These are phyloP conservation scores for Ictidomys tridecemlineatus DNA, from an alignment of 2,113 vertebrate genomes.

Conservation along the genomic window DNA sequence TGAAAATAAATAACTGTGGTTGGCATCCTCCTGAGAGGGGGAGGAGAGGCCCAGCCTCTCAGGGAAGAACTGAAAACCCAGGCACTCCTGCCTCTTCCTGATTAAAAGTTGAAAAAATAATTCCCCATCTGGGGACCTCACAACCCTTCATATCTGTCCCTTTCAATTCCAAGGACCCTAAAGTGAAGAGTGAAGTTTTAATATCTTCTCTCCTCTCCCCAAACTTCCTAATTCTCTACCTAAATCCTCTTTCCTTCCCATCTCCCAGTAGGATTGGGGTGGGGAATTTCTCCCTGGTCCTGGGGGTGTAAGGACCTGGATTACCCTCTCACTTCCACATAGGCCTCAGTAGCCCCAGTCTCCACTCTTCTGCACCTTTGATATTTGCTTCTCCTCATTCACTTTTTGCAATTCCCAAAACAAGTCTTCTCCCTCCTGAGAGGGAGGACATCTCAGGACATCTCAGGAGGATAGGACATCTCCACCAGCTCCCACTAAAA, in stretches of 20 bases:
- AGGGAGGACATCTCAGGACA: too few species aligned
- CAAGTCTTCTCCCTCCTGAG: not conserved
- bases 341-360: not conserved
- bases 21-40: not conserved
- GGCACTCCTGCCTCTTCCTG: not conserved
- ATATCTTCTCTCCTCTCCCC: not conserved
- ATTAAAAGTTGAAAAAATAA: not conserved
- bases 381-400: not conserved
- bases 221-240: not conserved
- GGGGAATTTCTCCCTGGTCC: too few species aligned
- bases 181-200: too few species aligned
- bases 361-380: not conserved
- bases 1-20: not conserved
- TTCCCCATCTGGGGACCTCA: not conserved
- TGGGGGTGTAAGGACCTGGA: too few species aligned
- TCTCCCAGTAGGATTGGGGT: not conserved
- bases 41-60: not conserved
- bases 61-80: not conserved
- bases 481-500: not conserved
- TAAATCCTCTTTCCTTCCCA: not conserved
- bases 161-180: not conserved
- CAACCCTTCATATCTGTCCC: too few species aligned
- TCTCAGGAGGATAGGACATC: too few species aligned
- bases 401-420: not conserved
- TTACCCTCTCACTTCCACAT: not conserved